Evolutionary conservation across 2,888 invertebrate species (phyloP), one percentile per base, ranked within the genome.

Genomic region (Unio pictorum): DNA sequence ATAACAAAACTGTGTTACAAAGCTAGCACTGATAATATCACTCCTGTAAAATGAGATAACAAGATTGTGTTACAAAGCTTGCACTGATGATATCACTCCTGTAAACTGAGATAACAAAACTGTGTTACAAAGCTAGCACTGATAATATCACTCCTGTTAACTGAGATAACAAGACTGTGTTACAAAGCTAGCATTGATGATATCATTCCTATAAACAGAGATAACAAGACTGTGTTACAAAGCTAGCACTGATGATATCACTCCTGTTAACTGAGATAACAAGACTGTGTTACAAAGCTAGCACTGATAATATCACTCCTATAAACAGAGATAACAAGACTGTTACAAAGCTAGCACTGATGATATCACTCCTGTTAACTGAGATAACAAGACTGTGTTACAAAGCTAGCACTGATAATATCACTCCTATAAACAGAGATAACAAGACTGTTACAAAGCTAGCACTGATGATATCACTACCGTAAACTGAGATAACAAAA

Each of bases 41-140:
- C 78, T 75, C 64, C 88, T 88, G 74, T 56, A 81, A 80, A 8
- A 58, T 23, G 61, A 55, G 66, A 57, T 62, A 86, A 86, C 82
- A 84, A 78, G 80, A 83, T 75, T 87, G 87, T 59, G 76, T 78
- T 63, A 80, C 74, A 28, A 87, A 71, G 61, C 82, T 75, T 74
- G 81, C 84, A 54, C 81, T 80, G 54, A 81, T 79, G 45, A 88
- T 79, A 71, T 88, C 88, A 74, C 78, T 75, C 23, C 88, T 88
- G 75, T 55, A 81, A 80, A 7, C 60, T n/a, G 61, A 55, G 66
- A 57, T 62, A 86, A 86, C 81, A 84, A 78, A 80, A 83, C 75
- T 87, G 87, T 59, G 76, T 78, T 63, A 80, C 74, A 87, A 23
- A 23, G 23, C 23, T 23, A 23, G 23, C 23, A 23, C 0, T 23